Base-by-base conservation (phyloP, 1,140 invertebrate species). In the Chironomus tepperi region DNA sequence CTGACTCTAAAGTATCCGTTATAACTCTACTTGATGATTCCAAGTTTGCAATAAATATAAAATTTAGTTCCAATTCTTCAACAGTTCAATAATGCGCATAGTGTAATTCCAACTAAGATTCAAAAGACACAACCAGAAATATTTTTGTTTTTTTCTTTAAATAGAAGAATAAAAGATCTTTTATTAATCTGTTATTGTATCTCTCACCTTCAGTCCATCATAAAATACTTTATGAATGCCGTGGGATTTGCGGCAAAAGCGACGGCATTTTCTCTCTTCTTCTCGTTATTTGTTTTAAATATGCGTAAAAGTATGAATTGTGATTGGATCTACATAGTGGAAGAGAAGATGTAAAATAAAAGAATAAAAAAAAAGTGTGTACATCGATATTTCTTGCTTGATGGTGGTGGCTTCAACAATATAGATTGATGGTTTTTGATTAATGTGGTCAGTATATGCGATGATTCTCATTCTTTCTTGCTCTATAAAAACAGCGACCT, bases 391-490 rank as follows among this genome's bases (percentile, higher is more conserved):
- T 34, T 34, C 24, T n/a, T 34, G 24, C 24, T 5, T 57, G 47
- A 57, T 57, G 47, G 47, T 57, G 47, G 47, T 57, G 47, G 47
- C 47, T 57, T 57, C 47, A 15, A 57, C 12, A 57, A 57, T 57
- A 57, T 15, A 57, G 47, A 57, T 70, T 70, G 18, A 70, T 70
- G 65, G 18, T 70, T 70, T 70, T 19, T 70, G 65, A 70, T 21
- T 70, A 70, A 70, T 70, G 65, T 70, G 47, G 65, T 21, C 5
- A 7, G 18, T 0, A 16, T 7, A 10, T 15, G 18, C 12, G 16
- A 19, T 16, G 8, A 19, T 70, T 19, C n/a, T n/a, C 16, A 21
- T 18, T 18, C 18, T 1, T 67, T 67, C 1, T 16, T 67, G 8
- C 18, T 7, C 3, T 70, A 19, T 21, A 12, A 12, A 57, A 12